Conservation (phyloP, 2,797 vertebrate genomes). For the Ceryle rudis region DNA sequence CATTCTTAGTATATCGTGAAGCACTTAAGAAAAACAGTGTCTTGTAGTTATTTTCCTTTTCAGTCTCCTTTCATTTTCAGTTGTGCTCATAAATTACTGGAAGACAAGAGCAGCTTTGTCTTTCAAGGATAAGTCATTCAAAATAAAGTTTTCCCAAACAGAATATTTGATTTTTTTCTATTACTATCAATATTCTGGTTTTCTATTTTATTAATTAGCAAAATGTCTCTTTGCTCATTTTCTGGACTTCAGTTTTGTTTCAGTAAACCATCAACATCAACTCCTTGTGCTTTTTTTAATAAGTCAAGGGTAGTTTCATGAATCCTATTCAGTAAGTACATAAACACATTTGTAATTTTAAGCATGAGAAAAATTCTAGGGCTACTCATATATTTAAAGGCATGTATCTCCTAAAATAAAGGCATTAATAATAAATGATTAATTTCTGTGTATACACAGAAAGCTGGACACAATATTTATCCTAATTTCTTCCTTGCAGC, state of each 20-base stretch:
- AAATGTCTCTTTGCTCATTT: background rate
- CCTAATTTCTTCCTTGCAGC: background rate
- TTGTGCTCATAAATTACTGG: background rate
- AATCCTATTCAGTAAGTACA: background rate
- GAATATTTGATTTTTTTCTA: background rate
- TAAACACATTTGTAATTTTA: background rate
- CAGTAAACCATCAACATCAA: background rate
- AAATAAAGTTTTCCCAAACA: background rate
- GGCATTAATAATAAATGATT: background rate
- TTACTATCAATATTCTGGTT: background rate
- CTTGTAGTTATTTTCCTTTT: background rate
- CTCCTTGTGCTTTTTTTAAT: background rate
- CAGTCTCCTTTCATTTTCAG: background rate
- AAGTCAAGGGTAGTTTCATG: background rate
- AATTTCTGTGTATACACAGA: background rate
- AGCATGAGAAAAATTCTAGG: background rate
- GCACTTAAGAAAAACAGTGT: background rate
- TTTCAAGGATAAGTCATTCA: background rate
- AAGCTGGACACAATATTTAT: background rate
- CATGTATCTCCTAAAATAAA: background rate
- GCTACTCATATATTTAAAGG: background rate
- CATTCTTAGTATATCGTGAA: background rate
- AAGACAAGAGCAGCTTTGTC: background rate
- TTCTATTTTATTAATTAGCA: background rate
- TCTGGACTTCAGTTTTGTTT: background rate